Evolutionary conservation across 2,113 vertebrate species (phyloP).

Genomic region (Microtus oregoni): DNA sequence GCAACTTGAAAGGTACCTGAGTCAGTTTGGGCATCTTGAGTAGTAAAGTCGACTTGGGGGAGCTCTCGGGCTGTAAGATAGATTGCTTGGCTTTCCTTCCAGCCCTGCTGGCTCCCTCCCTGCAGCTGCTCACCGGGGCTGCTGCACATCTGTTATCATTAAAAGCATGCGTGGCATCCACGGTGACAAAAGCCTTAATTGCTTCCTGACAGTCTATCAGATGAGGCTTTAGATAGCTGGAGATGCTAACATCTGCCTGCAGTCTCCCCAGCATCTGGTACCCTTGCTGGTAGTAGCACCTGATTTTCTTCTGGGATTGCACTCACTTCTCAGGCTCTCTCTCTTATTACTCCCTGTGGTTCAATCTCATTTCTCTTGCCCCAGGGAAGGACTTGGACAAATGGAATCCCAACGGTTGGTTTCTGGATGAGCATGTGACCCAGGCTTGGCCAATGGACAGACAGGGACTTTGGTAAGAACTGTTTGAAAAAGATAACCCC

Average conservation of each 20-base stretch:
- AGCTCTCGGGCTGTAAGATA: not conserved
- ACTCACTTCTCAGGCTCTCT: not conserved
- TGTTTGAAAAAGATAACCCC: not conserved
- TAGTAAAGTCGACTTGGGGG: not conserved
- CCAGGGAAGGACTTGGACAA: not conserved
- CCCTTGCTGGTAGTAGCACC: not conserved
- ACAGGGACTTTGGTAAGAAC: not conserved
- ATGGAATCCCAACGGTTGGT: not conserved
- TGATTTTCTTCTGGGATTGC: not conserved
- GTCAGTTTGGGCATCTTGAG: conserved; percentile 12
- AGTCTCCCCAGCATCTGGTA: not conserved
- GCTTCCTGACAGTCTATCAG: not conserved
- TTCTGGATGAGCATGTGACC: not conserved
- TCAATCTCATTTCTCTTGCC: not conserved
- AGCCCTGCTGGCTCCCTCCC: not conserved
- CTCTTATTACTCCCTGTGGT: not conserved
- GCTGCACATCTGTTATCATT: conserved; percentile 9
- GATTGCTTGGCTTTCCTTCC: not conserved
- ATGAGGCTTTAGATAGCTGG: not conserved
- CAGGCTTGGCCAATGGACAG: not conserved
- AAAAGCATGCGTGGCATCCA: not conserved
- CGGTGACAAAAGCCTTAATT: conserved; percentile 29
- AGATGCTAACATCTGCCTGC: not conserved
- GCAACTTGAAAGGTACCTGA: conserved; percentile 47
- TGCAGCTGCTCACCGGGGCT: not conserved